Percentiles rank a stretch among this genome's conserved stretches.
phyloP scores from a whole-genome alignment of 2,113 vertebrate genomes.

The Mastomys coucha region DNA sequence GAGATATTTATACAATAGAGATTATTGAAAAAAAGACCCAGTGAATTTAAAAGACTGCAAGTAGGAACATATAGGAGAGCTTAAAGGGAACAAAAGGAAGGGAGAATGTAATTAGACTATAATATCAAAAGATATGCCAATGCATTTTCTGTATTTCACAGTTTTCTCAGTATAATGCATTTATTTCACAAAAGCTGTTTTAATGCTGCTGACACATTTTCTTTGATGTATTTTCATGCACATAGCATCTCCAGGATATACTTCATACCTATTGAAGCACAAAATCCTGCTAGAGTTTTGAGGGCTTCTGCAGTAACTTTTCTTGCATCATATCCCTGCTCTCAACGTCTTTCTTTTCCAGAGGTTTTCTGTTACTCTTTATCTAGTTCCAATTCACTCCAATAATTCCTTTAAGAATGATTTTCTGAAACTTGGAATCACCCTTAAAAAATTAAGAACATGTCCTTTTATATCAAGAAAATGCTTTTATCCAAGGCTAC shows the following conservation, averaged over 20 bases:
- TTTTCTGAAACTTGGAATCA: conserved; percentile 39
- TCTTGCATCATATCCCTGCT: background rate
- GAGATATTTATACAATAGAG: background rate
- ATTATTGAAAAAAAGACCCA: background rate
- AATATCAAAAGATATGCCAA: background rate
- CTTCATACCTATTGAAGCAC: background rate
- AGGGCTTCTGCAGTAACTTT: background rate
- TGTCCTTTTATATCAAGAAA: background rate
- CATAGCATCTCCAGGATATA: background rate
- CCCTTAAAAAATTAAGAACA: background rate
- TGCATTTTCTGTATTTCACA: background rate
- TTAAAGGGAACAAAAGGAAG: background rate
- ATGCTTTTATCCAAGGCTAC: background rate
- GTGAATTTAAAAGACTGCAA: background rate
- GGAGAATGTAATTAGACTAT: background rate
- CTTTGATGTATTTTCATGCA: background rate
- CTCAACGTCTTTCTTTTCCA: background rate
- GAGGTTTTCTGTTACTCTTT: background rate
- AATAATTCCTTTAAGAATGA: background rate
- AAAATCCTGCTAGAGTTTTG: background rate
- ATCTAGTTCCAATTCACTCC: background rate
- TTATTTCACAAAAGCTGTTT: background rate
- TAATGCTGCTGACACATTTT: background rate
- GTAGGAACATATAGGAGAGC: background rate
- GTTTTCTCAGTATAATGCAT: background rate